These are phyloP conservation scores for Zaprionus africanus DNA, from an alignment of 1,140 invertebrate species.

Conservation along the genomic window DNA sequence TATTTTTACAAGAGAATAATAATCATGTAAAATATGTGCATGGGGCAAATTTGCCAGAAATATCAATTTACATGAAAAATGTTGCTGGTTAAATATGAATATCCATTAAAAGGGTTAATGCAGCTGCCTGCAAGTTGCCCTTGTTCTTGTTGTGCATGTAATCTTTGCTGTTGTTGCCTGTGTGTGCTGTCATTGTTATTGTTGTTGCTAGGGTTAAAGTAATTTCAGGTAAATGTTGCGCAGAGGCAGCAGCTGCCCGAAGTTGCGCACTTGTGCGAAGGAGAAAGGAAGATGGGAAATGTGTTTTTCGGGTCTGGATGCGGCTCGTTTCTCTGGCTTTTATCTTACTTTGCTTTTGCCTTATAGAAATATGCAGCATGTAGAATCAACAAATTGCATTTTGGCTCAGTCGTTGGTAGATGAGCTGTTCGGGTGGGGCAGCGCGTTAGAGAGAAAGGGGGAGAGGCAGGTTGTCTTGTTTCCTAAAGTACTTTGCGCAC, in stretches of 20 bases:
- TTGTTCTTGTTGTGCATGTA: conserved; percentile 1
- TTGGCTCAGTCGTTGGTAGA: conserved; percentile 13
- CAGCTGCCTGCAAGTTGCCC: conserved; percentile 1
- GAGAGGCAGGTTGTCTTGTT: background rate
- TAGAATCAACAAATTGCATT: conserved; percentile 54
- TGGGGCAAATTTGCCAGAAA: conserved; percentile 3
- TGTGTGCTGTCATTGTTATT: background rate
- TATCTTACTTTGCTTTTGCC: conserved; percentile 11
- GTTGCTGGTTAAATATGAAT: conserved; percentile 36
- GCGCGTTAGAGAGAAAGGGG: too few relatives aligned
- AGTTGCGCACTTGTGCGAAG: background rate
- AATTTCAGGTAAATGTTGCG: conserved; percentile 33
- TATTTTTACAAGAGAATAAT: background rate
- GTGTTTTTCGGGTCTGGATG: conserved; percentile 4
- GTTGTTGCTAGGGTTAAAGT: conserved; percentile 29
- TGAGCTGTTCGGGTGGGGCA: background rate
- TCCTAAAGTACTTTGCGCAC: background rate
- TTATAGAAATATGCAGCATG: conserved; percentile 47
- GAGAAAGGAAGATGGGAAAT: background rate
- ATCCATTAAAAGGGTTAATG: conserved; percentile 49
- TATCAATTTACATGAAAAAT: conserved; percentile 40
- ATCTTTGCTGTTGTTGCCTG: background rate
- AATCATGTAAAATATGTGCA: background rate
- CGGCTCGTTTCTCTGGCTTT: conserved; percentile 9
- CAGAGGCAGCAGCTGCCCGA: background rate